Evolutionary conservation across 2,113 vertebrate genomes (phyloP).

Genomic region (Rallus limicola): DNA sequence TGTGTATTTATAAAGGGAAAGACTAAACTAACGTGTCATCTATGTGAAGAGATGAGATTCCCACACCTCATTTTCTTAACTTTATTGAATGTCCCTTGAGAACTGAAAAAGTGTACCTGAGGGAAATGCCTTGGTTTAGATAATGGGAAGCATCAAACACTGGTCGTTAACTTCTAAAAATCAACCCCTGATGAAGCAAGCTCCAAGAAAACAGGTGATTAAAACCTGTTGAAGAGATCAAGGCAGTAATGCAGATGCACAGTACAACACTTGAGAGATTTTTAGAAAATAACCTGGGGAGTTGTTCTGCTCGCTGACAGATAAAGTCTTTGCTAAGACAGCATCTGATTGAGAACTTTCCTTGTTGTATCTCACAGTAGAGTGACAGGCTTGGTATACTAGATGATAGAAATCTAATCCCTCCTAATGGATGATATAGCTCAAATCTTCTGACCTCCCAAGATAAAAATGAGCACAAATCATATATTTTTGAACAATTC

Average conservation of each 20-base stretch:
- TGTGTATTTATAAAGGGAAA: background rate
- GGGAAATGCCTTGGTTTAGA: background rate
- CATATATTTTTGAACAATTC: background rate
- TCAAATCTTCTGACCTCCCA: conserved; percentile 23
- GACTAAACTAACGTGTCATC: background rate
- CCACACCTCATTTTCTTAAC: background rate
- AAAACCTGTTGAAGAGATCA: background rate
- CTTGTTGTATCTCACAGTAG: background rate
- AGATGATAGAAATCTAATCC: conserved; percentile 18
- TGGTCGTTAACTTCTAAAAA: background rate
- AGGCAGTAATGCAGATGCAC: background rate
- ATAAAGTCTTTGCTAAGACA: background rate
- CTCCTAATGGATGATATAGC: background rate
- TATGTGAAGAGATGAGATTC: background rate
- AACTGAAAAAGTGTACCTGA: fast-evolving
- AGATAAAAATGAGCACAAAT: conserved; percentile 8
- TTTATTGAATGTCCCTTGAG: background rate
- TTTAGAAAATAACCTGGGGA: background rate
- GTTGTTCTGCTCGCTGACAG: background rate
- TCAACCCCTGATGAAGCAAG: background rate
- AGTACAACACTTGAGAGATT: background rate
- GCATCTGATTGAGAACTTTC: background rate
- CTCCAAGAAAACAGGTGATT: background rate
- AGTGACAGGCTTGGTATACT: background rate
- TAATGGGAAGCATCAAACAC: background rate